A percentile compares a stretch with the other conserved stretches of the same genome.
Conservation (phyloP, 2,113 vertebrate species). For the Triplophysa tibetana region DNA sequence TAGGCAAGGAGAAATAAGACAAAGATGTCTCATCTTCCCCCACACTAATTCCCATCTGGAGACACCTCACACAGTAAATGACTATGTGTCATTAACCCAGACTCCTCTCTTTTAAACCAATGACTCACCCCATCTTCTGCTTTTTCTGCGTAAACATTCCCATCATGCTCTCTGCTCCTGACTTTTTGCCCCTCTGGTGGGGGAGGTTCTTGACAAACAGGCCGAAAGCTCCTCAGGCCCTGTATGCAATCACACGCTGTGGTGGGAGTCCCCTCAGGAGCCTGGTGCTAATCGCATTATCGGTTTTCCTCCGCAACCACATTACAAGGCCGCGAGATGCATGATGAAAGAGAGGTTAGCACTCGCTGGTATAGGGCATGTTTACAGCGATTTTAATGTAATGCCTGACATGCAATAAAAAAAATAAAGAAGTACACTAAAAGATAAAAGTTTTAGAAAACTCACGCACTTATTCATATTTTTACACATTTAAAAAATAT, state of each 20-base stretch:
- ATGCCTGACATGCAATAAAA: not conserved
- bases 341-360: not conserved
- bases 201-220: not conserved
- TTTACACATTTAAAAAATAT: too few species aligned
- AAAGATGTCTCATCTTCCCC: not conserved
- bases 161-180: not conserved
- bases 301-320: not conserved
- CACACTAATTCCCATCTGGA: conserved; percentile 21
- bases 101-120: conserved; percentile 10
- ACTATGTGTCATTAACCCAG: conserved; percentile 35
- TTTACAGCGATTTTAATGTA: too few species aligned
- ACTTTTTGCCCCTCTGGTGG: not conserved
- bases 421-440: not conserved
- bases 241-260: conserved; percentile 19
- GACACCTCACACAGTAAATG: conserved; percentile 10
- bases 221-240: not conserved
- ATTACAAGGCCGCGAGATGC: conserved; percentile 21
- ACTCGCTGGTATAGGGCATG: not conserved
- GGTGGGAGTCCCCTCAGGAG: not conserved
- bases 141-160: conserved; percentile 14
- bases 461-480: too few species aligned
- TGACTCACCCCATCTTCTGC: conserved; percentile 39
- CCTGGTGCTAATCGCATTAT: conserved; percentile 34
- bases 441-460: too few species aligned
- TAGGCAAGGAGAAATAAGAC: not conserved